Percentiles rank a stretch among this genome's conserved stretches.
Evolutionary conservation across 2,888 invertebrate genomes (phyloP).

Genomic region (Sarcophaga subvicina): DNA sequence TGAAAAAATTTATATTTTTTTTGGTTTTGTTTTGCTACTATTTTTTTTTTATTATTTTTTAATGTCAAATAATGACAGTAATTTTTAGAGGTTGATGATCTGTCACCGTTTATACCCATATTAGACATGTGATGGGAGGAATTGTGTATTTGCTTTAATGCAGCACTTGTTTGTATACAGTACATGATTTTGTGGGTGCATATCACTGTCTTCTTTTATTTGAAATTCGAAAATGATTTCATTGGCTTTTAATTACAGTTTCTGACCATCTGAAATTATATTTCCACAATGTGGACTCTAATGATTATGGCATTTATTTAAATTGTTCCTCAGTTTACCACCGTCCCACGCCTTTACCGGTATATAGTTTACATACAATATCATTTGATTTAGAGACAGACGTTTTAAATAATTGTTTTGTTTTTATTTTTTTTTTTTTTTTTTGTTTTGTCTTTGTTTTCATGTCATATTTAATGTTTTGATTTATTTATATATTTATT

Average conservation of each 20-base stretch:
- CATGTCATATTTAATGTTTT: not conserved
- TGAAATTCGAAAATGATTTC: too few species aligned
- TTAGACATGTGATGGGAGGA: not conserved
- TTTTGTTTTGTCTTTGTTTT: too few species aligned
- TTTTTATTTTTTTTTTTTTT: too few species aligned
- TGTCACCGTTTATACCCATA: not conserved
- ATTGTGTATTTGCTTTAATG: not conserved
- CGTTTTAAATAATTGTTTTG: too few species aligned
- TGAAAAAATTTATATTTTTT: not conserved
- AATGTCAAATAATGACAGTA: not conserved
- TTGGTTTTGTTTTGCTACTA: too few species aligned
- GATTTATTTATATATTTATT: slow-evolving; percentile 1
- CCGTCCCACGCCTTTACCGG: too few species aligned
- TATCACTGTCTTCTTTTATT: too few species aligned
- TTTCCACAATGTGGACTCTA: not conserved
- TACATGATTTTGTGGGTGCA: too few species aligned
- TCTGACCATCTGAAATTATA: too few species aligned
- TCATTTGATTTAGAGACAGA: too few species aligned
- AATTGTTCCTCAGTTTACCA: not conserved
- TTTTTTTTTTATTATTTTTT: not conserved
- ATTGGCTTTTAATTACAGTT: too few species aligned
- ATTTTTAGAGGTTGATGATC: not conserved
- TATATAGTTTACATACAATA: too few species aligned
- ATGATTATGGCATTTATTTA: not conserved
- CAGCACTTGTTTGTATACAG: not conserved